Conservation (phyloP, 1,140 invertebrate genomes). For the Nylanderia fulva region DNA sequence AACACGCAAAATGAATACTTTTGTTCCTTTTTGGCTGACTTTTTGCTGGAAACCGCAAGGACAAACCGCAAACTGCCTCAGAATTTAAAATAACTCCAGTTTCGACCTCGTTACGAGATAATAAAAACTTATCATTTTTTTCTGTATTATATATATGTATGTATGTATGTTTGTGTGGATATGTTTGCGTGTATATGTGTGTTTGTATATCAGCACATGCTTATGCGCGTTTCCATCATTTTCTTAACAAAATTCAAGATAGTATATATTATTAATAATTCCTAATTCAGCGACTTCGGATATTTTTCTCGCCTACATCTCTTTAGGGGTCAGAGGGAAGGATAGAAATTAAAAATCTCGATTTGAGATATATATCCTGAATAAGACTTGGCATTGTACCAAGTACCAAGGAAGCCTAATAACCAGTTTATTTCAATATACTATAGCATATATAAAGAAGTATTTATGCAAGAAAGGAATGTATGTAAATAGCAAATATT, state of each 20-base stretch:
- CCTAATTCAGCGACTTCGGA: too few species aligned
- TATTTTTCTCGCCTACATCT: too few species aligned
- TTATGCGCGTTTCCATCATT: background rate
- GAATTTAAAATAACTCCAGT: constrained; percentile 48
- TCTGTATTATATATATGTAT: background rate
- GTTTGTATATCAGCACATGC: too few species aligned
- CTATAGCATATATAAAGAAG: background rate
- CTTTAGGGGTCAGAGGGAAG: too few species aligned
- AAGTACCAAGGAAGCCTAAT: too few species aligned
- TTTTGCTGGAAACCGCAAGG: constrained; percentile 14
- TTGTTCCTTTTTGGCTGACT: background rate
- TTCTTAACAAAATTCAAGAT: background rate
- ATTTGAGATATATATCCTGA: too few species aligned
- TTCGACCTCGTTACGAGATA: constrained; percentile 37
- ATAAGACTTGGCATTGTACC: too few species aligned
- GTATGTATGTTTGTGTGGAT: too few species aligned
- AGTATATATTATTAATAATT: background rate
- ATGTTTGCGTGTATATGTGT: too few species aligned
- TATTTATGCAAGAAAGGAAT: background rate
- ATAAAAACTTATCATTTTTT: background rate
- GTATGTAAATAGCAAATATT: background rate
- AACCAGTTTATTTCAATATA: too few species aligned
- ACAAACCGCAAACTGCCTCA: constrained; percentile 41
- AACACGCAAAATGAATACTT: constrained; percentile 9
- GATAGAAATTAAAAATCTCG: too few species aligned